Base-by-base conservation (phyloP, 2,113 vertebrate genomes). In the Heteronetta atricapilla region DNA sequence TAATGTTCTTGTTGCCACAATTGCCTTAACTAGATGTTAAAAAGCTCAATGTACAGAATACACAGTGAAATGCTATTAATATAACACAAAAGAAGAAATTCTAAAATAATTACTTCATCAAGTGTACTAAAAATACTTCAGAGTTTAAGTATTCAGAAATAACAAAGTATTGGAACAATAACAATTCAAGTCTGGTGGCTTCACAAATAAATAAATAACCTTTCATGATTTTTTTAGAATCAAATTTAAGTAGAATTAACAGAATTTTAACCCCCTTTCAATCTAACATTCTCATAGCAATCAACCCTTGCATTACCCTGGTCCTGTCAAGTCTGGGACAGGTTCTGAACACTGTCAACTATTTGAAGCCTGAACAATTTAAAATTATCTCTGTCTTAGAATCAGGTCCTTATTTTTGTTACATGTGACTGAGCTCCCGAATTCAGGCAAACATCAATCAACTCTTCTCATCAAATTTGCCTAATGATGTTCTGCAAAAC, bases 401-500 rank as follows among this genome's bases (percentile, higher is more conserved):
- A 62, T 21, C 11, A 74, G 26, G 29, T 34, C 25, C 38, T 77
- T 86, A 46, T 82, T 93, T 95, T 60, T 87, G 42, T 79, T 93
- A 88, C 4, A 14, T 36, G 8, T 8, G 8, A 68, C 55, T 70
- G 34, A 86, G 29, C 62, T 93, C 66, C 59, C 72, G 44, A 59
- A 59, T 40, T 28, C 91, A 93, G 56, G 72, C 82, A 74, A 93
- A 95, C 77, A 44, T 38, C 76, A 48, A 5, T 67, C 13, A n/a
- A 68, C 44, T 78, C 44, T 67, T 91, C 86, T 68, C 44, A 93
- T 87, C 73, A 66, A 63, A 82, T 89, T 95, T 94, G 58, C 73
- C 63, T 86, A 86, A 36, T 62, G 23, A 82, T 67, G 50, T 53
- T 93, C 72, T 77, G 22, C 89, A 91, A 85, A 64, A 84, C 38